phyloP scores from a whole-genome alignment of 1,140 invertebrate species.

The Ostrea denselamellosa region DNA sequence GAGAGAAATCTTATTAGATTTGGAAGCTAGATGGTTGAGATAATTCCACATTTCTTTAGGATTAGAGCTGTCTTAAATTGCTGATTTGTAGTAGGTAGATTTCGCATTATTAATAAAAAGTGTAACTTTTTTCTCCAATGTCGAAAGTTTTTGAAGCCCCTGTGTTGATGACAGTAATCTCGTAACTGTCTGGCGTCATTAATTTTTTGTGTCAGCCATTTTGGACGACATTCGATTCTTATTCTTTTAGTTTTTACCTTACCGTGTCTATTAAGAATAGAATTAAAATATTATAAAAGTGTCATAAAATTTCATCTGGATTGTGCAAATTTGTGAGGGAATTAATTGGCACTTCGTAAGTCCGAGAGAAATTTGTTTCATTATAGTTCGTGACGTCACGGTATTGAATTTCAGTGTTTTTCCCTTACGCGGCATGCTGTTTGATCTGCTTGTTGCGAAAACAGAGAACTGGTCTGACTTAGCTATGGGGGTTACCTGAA shows the following conservation, averaged over 20 bases:
- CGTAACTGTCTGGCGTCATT: no score
- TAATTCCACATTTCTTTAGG: no score
- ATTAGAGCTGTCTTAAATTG: no score
- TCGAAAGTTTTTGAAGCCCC: no score
- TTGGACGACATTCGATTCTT: background rate
- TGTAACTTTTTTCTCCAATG: no score
- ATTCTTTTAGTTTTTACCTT: background rate
- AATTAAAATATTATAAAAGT: background rate
- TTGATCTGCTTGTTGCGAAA: background rate
- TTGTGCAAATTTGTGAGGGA: background rate
- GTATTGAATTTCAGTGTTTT: background rate
- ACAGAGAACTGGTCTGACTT: background rate
- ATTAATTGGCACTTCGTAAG: background rate
- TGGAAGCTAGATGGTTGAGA: no score
- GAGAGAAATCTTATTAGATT: no score
- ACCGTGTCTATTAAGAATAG: background rate
- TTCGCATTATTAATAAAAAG: no score
- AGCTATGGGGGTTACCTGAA: background rate
- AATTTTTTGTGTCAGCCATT: no score
- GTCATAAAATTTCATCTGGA: background rate
- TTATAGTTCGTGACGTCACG: background rate
- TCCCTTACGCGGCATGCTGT: background rate
- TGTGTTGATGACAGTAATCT: no score
- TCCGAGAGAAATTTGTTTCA: background rate
- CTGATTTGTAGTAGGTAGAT: no score